A percentile compares a stretch with the other conserved stretches of the same genome.
Evolutionary conservation across 92 coral and sea anemone species (phyloP).

Genomic region (Micromussa lordhowensis): DNA sequence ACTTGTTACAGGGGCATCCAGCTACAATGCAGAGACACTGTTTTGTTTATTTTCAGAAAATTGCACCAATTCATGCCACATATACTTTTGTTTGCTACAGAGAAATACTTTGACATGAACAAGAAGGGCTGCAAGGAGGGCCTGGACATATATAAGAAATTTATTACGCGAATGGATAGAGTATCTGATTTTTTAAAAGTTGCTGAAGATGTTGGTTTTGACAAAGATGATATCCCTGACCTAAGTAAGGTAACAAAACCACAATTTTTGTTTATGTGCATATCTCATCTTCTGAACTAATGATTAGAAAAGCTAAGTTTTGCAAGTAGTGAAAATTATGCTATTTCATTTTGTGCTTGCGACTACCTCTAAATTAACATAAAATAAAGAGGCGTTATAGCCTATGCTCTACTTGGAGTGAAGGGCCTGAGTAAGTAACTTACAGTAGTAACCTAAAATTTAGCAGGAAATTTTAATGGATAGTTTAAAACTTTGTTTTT

Average conservation of each 20-base stretch:
- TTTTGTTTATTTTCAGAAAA: too few relatives aligned
- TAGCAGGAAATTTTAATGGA: not conserved
- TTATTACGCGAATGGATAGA: constrained; percentile 93
- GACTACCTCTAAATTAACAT: too few relatives aligned
- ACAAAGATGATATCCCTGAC: constrained; percentile 97
- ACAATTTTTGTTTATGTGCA: not conserved
- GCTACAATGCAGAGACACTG: not conserved
- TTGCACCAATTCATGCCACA: not conserved
- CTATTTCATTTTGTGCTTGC: not conserved
- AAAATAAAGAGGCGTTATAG: too few relatives aligned
- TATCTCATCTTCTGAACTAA: not conserved
- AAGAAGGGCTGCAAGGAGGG: constrained; percentile 93
- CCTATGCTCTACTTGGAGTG: too few relatives aligned
- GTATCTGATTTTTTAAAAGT: constrained; percentile 92
- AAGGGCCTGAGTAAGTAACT: too few relatives aligned
- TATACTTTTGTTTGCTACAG: constrained; percentile 37
- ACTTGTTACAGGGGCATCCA: not conserved
- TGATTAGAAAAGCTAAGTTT: not conserved
- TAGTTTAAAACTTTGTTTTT: not conserved
- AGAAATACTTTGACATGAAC: constrained; percentile 98
- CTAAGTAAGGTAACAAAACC: constrained; percentile 82
- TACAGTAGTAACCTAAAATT: too few relatives aligned
- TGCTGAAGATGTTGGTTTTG: constrained; percentile 99
- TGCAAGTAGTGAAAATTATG: not conserved
- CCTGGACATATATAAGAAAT: constrained; percentile 90